Evolutionary conservation across 2,113 vertebrate species (phyloP), one percentile per base, ranked within the genome.

Genomic region (Macquaria ambigua): DNA sequence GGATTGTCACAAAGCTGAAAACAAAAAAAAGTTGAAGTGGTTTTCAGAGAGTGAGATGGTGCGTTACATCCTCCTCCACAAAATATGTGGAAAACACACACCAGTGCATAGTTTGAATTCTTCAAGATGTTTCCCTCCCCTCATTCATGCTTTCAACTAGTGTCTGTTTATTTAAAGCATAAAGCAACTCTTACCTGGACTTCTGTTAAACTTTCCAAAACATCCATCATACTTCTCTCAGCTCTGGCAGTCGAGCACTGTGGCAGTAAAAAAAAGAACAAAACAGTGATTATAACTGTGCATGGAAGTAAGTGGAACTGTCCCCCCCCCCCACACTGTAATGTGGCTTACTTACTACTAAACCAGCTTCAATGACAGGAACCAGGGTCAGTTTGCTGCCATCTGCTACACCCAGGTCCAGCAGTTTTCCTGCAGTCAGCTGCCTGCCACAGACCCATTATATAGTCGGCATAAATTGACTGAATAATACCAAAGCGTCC

Each of bases 331-430:
- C n/a, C n/a, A n/a, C n/a, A 76, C 1, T 31, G 18, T 18, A 12
- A 37, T 16, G 52, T 31, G 18, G 23, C 31, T 58, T 62, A 73
- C 95, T 96, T 93, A 99, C 98, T 93, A 97, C 96, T 85, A 97
- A 95, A 62, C 97, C 98, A 7, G 97, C 96, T 92, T 98, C 97
- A 74, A 98, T 96, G 2, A 96, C 96, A 74, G 97, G 97, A 28
- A 98, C 96, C 67, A 99, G 94, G 16, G 97, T 98, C 84, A 99
- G 93, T 84, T 95, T 97, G 96, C 97, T 99, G 37, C 97, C 97
- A 92, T 98, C 97, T 62, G 93, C 86, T 75, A 99, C 95, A 48
- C 97, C 97, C 81, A 96, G 94, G 68, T 98, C 98, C 89, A 96
- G 92, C 81, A 97, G 96, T 59, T 93, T 96, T 34, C 97, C 97